Evolutionary conservation across 2,888 invertebrate genomes (phyloP).

Genomic region (Anodontia alba): DNA sequence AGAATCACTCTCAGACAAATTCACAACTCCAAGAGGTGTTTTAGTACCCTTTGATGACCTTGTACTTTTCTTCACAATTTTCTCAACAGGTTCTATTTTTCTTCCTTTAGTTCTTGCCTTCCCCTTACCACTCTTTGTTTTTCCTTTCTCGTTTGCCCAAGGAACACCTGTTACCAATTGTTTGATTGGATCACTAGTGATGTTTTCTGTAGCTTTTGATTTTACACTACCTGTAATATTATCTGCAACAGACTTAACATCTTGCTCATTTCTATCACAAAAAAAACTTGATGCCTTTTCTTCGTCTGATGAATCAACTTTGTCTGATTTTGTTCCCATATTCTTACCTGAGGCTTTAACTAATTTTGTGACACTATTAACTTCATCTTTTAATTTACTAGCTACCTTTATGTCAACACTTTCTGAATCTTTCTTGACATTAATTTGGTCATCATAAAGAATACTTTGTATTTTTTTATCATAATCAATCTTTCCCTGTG

Average conservation of each 20-base stretch:
- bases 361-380: background rate
- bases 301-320: background rate
- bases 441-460: background rate
- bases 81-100: constrained; percentile 31
- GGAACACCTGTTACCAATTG: constrained; percentile 45
- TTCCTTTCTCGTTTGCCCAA: constrained; percentile 38
- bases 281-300: background rate
- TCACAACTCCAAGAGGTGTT: constrained; percentile 41
- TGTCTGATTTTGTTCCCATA: background rate
- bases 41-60: constrained; percentile 13
- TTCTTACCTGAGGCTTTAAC: background rate
- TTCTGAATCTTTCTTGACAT: background rate
- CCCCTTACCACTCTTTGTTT: constrained; percentile 18
- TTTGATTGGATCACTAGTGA: constrained; percentile 43
- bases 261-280: background rate
- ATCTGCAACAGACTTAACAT: background rate
- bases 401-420: background rate
- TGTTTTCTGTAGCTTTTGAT: background rate
- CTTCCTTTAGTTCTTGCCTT: background rate
- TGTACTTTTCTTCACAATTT: constrained; percentile 19
- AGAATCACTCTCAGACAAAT: constrained; percentile 59
- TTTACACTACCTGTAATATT: background rate
- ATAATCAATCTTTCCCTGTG: background rate
- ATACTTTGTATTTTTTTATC: background rate
- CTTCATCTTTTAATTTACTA: background rate